Base-by-base conservation (phyloP, 2,888 invertebrate species). In the Netelia inedita region DNA sequence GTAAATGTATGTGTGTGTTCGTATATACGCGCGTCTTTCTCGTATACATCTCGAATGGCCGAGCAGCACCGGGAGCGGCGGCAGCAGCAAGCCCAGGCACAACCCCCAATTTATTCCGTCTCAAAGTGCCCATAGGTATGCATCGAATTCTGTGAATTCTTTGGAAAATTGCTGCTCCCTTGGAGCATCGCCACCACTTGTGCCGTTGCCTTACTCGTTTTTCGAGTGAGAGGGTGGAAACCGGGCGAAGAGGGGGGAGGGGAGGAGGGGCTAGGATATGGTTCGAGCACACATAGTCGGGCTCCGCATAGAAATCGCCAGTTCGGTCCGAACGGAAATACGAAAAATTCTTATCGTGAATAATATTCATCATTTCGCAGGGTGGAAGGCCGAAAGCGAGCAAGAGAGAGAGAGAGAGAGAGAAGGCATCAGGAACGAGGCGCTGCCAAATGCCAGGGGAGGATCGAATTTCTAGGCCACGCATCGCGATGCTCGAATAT, bases 111-210 rank as follows among this genome's bases (percentile, higher is more conserved):
- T 91, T 89, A 90, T 92, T 90, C 88, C 80, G 85, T 86, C 84
- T 85, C 85, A 80, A 83, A 66, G 83, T 78, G 85, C 84, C 79
- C 87, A 88, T 89, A 89, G 89, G 85, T 90, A 91, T 90, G 89
- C 90, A 90, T 91, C 87, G 89, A 91, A 92, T 92, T 91, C 89
- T 89, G 87, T 82, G 87, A 85, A 92, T 92, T 91, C 90, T 90
- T 91, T 86, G 86, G 79, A 86, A 91, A 91, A 91, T 91, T 92
- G 90, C 88, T 89, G 78, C 79, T 79, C 82, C 82, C 79, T 69
- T 65, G 57, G 73, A 80, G 74, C 63, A 66, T 16, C 21, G 14
- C 50, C 28, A 74, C 63, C 73, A 78, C 73, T 66, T 50, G 16
- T 82, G 50, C 69, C 53, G 5, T 28, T 66, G 41, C 50, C 41